Evolutionary conservation across 2,797 vertebrate species (phyloP).

Genomic region (Pelobates cultripes): DNA sequence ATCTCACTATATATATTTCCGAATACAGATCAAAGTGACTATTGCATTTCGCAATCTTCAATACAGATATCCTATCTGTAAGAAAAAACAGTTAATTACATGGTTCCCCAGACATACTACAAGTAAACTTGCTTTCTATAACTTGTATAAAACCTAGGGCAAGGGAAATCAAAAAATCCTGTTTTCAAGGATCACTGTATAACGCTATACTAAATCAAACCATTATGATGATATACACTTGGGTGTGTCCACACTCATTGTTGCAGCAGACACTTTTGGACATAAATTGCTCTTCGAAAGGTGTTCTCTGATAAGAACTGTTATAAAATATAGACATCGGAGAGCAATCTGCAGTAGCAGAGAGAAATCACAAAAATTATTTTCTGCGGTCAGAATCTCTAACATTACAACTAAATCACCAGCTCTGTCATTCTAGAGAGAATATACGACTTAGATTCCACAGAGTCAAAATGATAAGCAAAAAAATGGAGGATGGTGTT

Average conservation of each 20-base stretch:
- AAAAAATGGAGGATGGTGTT: too few relatives aligned
- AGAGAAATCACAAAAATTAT: not conserved
- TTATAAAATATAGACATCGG: conserved; percentile 48
- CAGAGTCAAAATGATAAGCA: too few relatives aligned
- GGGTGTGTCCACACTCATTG: conserved; percentile 2
- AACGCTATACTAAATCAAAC: not conserved
- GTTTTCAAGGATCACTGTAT: not conserved
- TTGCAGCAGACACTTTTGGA: not conserved
- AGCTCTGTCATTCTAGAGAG: conserved; percentile 9
- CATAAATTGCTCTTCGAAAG: conserved; percentile 25
- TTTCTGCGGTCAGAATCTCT: not conserved
- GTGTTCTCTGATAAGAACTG: conserved; percentile 37
- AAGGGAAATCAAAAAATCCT: not conserved
- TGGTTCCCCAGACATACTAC: too few relatives aligned
- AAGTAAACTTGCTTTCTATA: too few relatives aligned
- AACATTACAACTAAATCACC: conserved; percentile 31
- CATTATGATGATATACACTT: conserved; percentile 6
- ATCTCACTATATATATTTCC: too few relatives aligned
- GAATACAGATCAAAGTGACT: too few relatives aligned
- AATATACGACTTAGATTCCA: not conserved
- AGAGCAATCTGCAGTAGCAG: conserved; percentile 18
- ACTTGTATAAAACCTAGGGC: not conserved
- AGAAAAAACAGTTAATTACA: too few relatives aligned
- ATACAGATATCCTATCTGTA: too few relatives aligned
- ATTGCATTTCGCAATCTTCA: too few relatives aligned